Conservation (phyloP, 2,888 invertebrate genomes). For the Hypsopygia costalis region DNA sequence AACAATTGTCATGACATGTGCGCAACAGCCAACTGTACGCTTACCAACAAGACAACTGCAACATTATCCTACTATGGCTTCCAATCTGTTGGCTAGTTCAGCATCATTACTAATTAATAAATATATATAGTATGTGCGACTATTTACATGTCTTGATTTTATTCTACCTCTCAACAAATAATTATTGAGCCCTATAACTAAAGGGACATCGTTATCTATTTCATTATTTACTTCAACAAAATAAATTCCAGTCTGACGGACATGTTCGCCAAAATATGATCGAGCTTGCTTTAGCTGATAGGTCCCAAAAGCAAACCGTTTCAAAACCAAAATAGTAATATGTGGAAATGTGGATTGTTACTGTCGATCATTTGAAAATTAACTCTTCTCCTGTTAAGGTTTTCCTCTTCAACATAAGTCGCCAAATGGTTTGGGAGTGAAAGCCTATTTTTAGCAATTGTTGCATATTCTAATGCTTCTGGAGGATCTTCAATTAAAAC, state of each 20-base stretch:
- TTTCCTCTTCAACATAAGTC: not conserved
- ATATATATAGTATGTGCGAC: not conserved
- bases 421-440: not conserved
- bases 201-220: not conserved
- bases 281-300: slow-evolving; percentile 12
- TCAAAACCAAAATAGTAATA: not conserved
- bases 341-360: not conserved
- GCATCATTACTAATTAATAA: slow-evolving; percentile 1
- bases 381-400: not conserved
- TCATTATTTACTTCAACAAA: slow-evolving; percentile 1
- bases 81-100: not conserved
- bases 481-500: not conserved
- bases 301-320: not conserved
- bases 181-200: not conserved
- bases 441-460: not conserved
- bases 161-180: slow-evolving; percentile 1
- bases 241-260: not conserved
- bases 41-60: slow-evolving; percentile 20
- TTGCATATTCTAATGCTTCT: not conserved
- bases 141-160: not conserved
- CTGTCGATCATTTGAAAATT: not conserved
- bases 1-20: slow-evolving; percentile 18
- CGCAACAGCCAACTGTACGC: slow-evolving; percentile 19
- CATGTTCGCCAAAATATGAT: slow-evolving; percentile 11
- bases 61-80: slow-evolving; percentile 12